These are phyloP conservation scores for Anoplolepis gracilipes DNA, from an alignment of 1,140 invertebrate species.

Conservation along the genomic window DNA sequence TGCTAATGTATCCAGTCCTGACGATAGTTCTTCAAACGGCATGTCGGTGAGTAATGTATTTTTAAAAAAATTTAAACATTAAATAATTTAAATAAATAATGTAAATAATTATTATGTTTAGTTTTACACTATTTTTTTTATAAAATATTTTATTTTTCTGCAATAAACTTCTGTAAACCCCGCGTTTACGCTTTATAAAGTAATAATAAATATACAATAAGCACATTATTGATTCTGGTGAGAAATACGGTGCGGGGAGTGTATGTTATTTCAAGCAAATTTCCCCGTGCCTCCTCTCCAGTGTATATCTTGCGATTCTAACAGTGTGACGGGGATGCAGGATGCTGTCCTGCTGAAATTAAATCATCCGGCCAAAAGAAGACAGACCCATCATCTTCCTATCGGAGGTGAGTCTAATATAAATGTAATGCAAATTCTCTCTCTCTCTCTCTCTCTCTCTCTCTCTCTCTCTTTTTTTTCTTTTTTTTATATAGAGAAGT, in stretches of 20 bases:
- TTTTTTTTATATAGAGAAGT: too few species aligned
- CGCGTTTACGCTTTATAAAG: background rate
- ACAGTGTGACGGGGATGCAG: constrained; percentile 85
- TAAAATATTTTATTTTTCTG: background rate
- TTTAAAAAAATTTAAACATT: background rate
- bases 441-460: too few species aligned
- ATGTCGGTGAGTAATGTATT: constrained; percentile 21
- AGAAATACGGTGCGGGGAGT: constrained; percentile 76
- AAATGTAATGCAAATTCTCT: background rate
- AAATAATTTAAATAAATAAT: too few species aligned
- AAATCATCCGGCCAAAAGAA: constrained; percentile 59
- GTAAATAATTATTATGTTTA: background rate
- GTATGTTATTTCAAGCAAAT: constrained; percentile 64
- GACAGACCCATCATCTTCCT: background rate
- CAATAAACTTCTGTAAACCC: background rate
- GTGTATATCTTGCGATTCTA: constrained; percentile 84
- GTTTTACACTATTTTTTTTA: background rate
- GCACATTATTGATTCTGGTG: constrained; percentile 29
- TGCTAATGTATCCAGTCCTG: background rate
- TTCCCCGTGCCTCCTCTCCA: constrained; percentile 80
- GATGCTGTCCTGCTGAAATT: constrained; percentile 73
- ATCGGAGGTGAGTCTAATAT: constrained; percentile 43
- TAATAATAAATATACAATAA: background rate
- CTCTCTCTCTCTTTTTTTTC: too few species aligned
- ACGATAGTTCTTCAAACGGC: background rate